These are phyloP conservation scores for Tenthredo scrophulariae DNA, from an alignment of 2,888 invertebrate species.

Conservation along the genomic window DNA sequence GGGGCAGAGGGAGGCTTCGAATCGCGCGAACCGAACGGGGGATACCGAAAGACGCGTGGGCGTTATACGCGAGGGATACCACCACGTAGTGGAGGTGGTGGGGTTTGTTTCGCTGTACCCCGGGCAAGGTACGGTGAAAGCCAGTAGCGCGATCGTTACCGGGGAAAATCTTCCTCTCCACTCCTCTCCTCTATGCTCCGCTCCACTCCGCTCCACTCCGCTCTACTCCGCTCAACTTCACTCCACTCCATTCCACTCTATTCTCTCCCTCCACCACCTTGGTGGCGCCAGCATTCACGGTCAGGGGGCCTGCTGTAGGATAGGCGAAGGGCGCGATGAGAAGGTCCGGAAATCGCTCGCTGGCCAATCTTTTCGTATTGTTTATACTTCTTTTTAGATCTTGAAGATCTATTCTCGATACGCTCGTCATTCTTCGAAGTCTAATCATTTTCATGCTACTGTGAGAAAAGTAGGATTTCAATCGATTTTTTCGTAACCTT, in stretches of 20 bases:
- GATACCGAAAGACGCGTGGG: conserved; percentile 46
- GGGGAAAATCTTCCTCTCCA: conserved; percentile 68
- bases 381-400: neutral
- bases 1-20: conserved; percentile 21
- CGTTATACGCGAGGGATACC: neutral
- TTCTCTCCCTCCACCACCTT: conserved; percentile 46
- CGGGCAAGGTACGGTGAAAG: conserved; percentile 68
- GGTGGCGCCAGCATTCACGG: conserved; percentile 50
- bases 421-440: neutral
- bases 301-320: conserved; percentile 49
- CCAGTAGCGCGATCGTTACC: conserved; percentile 71
- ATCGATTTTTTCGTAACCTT: neutral
- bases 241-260: neutral
- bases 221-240: neutral
- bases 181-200: conserved; percentile 40
- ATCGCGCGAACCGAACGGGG: conserved; percentile 50
- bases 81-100: conserved; percentile 22
- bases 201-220: neutral
- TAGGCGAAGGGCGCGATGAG: conserved; percentile 50
- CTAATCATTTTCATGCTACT: neutral
- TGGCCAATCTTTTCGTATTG: neutral
- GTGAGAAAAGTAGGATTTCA: neutral
- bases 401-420: neutral
- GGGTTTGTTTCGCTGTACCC: conserved; percentile 68
- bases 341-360: neutral